Evolutionary conservation across 2,113 vertebrate genomes (phyloP), one percentile per base, ranked within the genome.

Genomic region (Apodemus speciosus): DNA sequence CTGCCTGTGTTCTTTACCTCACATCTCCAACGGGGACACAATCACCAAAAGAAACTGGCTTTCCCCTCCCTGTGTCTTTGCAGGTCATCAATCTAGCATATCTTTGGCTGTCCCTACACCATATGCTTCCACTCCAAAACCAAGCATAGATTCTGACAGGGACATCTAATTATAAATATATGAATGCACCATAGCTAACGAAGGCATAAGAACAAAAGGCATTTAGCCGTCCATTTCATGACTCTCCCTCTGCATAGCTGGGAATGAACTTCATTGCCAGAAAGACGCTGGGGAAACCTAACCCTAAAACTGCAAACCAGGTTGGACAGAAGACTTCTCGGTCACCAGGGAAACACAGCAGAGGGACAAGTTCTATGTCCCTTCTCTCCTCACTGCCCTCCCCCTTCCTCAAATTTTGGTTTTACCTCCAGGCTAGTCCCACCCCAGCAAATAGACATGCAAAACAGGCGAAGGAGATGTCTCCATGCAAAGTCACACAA

Each of bases 1-100:
- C 69, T 8, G 1, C 51, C 56, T 79, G n/a, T n/a, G 40, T 11
- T 8, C 27, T 72, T 53, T 73, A 23, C 49, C 38, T 88, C 51
- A 13, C 9, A 4, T 6, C 69, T 62, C 62, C 7, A 49, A 20
- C 1, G 0, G 0, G 0, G 0, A 38, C 23, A 40, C 4, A 30
- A 9, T 46, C n/a, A 25, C 35, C 53, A 77, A 15, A 53, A 79
- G 30, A 58, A 6, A 18, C 27, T 27, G 38, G 32, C 60, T 32
- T 3, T 21, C 11, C 68, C n/a, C n/a, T 13, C 6, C 6, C 3
- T 0, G 0, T 21, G 69, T 27, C 40, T 90, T 20, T 66, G 64
- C 35, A 84, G 35, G 38, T 43, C 46, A 69, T 66, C 66, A 20
- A 15, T 73, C 49, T 38, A 16, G 32, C 13, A 16, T 35, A 10